Evolutionary conservation across 2,888 invertebrate genomes (phyloP).

Genomic region (Seira musarum): DNA sequence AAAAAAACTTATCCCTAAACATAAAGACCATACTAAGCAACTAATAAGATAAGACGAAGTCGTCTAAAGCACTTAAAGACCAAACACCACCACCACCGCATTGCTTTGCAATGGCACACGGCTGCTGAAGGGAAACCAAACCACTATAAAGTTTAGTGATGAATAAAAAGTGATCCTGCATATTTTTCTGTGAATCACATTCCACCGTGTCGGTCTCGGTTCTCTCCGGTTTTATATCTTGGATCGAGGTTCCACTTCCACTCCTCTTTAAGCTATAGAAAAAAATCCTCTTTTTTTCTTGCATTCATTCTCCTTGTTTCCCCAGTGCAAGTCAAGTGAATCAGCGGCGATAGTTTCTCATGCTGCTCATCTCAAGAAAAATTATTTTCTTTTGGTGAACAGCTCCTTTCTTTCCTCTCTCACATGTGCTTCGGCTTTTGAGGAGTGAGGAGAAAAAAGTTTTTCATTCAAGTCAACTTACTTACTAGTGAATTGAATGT

Average conservation of each 20-base stretch:
- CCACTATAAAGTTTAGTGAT: background rate
- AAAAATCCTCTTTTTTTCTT: background rate
- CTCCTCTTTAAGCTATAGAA: conserved; percentile 16
- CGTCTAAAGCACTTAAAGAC: background rate
- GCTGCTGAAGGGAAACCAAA: no score
- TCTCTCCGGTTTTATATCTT: conserved; percentile 46
- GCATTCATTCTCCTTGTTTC: background rate
- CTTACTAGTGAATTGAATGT: background rate
- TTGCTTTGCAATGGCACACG: background rate
- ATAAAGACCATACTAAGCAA: background rate
- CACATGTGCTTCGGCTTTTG: conserved; percentile 17
- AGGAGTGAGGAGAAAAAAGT: background rate
- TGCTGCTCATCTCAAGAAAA: conserved; percentile 12
- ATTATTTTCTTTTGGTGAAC: conserved; percentile 9
- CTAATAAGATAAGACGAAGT: background rate
- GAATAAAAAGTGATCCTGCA: conserved; percentile 13
- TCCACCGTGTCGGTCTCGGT: conserved; percentile 54
- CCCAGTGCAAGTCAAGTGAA: background rate
- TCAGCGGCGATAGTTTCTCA: background rate
- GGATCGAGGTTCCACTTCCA: conserved; percentile 14
- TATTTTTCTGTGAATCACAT: conserved; percentile 53
- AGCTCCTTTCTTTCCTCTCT: background rate
- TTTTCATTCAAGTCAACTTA: background rate
- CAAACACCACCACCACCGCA: conserved; percentile 11
- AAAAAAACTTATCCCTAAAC: background rate